These are phyloP conservation scores for Hirtodrosophila alboralis DNA, from an alignment of 2,888 invertebrate genomes.

Conservation along the genomic window DNA sequence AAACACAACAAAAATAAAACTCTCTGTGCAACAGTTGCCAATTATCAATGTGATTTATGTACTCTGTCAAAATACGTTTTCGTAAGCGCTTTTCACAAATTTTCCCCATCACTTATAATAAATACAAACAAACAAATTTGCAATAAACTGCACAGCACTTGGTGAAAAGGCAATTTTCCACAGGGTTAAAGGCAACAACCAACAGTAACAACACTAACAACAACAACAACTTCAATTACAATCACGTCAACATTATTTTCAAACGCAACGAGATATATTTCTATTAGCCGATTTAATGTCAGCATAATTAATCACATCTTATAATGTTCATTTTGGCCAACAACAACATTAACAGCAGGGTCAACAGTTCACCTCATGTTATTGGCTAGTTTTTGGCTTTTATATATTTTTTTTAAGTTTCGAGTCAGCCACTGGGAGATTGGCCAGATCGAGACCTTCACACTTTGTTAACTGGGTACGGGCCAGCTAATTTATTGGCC, in stretches of 20 bases:
- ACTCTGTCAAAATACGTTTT: conserved; percentile 71
- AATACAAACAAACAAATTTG: conserved; percentile 70
- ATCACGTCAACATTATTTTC: conserved; percentile 79
- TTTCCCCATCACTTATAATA: conserved; percentile 75
- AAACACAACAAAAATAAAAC: conserved; percentile 16
- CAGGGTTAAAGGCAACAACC: conserved; percentile 66
- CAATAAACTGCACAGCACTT: conserved; percentile 73
- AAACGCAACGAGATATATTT: conserved; percentile 78
- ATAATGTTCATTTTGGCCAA: conserved; percentile 54
- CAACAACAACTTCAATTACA: conserved; percentile 73
- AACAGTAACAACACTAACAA: conserved; percentile 35
- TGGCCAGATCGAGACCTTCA: conserved; percentile 64
- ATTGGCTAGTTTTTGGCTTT: conserved; percentile 47
- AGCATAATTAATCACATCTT: conserved; percentile 75
- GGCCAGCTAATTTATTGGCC: conserved; percentile 63
- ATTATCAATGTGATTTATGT: conserved; percentile 74
- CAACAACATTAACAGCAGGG: conserved; percentile 44
- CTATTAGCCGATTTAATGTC: conserved; percentile 80
- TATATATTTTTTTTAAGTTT: conserved; percentile 27
- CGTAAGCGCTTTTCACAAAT: conserved; percentile 69
- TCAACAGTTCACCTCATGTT: conserved; percentile 65
- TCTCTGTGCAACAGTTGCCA: conserved; percentile 63
- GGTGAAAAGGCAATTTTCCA: conserved; percentile 71
- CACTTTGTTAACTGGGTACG: conserved; percentile 54
- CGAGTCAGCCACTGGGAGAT: conserved; percentile 28